Evolutionary conservation across 2,888 invertebrate genomes (phyloP).

Genomic region (Scaeva pyrastri): DNA sequence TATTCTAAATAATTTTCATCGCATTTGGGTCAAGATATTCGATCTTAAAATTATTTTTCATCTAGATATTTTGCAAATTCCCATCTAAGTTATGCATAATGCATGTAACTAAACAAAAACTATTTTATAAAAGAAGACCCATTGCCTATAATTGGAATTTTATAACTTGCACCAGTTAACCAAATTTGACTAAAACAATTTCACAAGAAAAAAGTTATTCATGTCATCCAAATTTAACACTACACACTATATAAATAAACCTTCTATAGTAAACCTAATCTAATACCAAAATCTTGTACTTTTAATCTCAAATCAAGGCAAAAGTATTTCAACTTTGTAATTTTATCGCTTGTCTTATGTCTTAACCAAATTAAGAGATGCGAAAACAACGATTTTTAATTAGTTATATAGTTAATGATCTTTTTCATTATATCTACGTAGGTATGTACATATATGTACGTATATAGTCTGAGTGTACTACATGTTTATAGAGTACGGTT

Average conservation of each 20-base stretch:
- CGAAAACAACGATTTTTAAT: constrained; percentile 46
- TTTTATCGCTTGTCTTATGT: constrained; percentile 20
- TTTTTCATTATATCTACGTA: neutral
- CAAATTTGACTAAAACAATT: neutral
- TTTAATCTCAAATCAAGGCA: constrained; percentile 4
- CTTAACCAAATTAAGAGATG: constrained; percentile 14
- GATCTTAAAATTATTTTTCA: too few relatives aligned
- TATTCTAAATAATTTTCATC: too few relatives aligned
- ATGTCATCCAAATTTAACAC: constrained; percentile 19
- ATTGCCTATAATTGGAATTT: neutral
- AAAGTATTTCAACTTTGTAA: constrained; percentile 27
- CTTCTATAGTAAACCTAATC: too few relatives aligned
- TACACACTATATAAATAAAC: neutral
- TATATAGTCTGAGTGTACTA: too few relatives aligned
- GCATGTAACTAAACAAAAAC: neutral
- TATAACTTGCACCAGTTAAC: neutral
- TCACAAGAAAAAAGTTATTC: neutral
- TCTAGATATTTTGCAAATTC: neutral
- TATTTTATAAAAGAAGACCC: neutral
- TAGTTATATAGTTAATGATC: constrained; percentile 14
- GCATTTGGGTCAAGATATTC: too few relatives aligned
- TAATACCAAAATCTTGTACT: neutral
- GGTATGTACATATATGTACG: too few relatives aligned
- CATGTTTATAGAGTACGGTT: neutral
- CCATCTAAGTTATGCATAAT: too few relatives aligned